phyloP scores from a whole-genome alignment of 2,113 vertebrate genomes.

The Chloropsis cyanopogon region DNA sequence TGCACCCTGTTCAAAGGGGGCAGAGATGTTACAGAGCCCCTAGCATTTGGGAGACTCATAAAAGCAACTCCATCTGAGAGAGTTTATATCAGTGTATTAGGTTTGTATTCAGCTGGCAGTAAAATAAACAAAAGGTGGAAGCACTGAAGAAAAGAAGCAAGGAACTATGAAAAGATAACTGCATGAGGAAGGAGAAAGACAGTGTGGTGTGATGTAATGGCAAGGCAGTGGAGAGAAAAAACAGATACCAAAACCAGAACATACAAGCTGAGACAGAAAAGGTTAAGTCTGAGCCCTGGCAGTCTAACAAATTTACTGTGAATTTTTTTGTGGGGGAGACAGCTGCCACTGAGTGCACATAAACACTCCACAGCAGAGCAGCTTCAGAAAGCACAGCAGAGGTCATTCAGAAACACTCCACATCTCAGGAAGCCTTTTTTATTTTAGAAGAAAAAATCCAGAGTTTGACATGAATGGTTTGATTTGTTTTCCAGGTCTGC shows the following conservation, averaged over 20 bases:
- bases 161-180: neutral
- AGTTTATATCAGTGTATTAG: neutral
- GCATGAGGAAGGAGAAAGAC: neutral
- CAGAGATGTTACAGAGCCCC: neutral
- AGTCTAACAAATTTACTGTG: neutral
- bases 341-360: neutral
- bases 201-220: neutral
- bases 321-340: neutral
- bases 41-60: neutral
- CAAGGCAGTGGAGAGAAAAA: neutral
- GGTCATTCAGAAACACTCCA: conserved; percentile 1
- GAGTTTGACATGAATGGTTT: neutral
- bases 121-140: neutral
- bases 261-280: neutral
- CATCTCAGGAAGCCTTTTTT: conserved; percentile 2
- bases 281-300: neutral
- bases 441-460: neutral
- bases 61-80: neutral
- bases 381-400: neutral
- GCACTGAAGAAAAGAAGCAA: neutral
- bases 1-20: neutral
- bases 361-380: neutral
- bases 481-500: conserved; percentile 12
- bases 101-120: neutral
- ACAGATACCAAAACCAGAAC: neutral